Conservation (phyloP, 2,888 invertebrate species). For the Lasioglossum pauxillum region DNA sequence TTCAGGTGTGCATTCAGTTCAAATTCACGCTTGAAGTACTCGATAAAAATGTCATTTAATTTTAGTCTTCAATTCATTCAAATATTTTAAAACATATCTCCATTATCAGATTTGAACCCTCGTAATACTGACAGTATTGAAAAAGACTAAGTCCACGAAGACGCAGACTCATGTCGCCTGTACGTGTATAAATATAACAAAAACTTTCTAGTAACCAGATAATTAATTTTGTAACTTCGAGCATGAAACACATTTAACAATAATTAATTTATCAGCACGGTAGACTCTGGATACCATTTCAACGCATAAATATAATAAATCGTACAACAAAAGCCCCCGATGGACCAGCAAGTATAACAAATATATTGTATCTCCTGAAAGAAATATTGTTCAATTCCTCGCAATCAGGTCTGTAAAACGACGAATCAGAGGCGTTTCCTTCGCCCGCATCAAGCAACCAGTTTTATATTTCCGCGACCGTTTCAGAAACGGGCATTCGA, state of each 20-base stretch:
- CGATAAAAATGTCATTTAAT: not conserved
- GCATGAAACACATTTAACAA: not conserved
- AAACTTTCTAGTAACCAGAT: not conserved
- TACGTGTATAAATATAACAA: not conserved
- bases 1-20: not conserved
- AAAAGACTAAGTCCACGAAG: not conserved
- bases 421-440: not conserved
- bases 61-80: not conserved
- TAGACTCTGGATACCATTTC: too few species aligned
- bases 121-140: not conserved
- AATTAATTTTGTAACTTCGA: not conserved
- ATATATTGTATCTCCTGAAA: not conserved
- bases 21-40: not conserved
- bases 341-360: not conserved
- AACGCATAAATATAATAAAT: not conserved
- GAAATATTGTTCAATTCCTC: not conserved
- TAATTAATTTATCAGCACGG: not conserved
- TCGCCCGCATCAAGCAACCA: not conserved
- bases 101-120: not conserved
- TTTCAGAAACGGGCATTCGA: not conserved
- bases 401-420: not conserved
- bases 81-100: not conserved
- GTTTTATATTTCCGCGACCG: constrained; percentile 1
- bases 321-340: not conserved
- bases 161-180: not conserved